phyloP scores from a whole-genome alignment of 1,140 invertebrate genomes.

The Drosophila yakuba region DNA sequence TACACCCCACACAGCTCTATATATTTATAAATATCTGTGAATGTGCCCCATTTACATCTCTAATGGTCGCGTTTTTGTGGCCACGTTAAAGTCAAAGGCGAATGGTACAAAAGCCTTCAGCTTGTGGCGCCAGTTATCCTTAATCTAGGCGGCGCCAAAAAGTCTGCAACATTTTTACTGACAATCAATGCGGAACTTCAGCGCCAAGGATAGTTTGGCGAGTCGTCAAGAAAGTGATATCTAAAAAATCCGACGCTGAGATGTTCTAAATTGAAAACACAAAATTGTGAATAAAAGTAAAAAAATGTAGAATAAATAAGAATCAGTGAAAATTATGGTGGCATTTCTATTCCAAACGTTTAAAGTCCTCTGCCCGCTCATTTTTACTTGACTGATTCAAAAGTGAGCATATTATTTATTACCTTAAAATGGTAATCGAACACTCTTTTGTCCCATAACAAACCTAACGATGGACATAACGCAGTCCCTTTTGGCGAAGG shows the following conservation, averaged over 20 bases:
- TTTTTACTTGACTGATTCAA: no score
- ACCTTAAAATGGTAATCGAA: conserved; percentile 17
- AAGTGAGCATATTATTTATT: neutral
- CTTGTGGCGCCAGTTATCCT: conserved; percentile 73
- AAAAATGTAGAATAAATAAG: neutral
- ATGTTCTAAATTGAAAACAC: conserved; percentile 7
- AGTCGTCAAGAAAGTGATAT: conserved; percentile 20
- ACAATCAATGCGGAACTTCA: conserved; percentile 65
- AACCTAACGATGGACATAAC: conserved; percentile 37
- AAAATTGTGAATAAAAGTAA: neutral
- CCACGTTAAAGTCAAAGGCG: conserved; percentile 55
- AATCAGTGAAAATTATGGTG: neutral
- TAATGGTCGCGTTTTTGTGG: conserved; percentile 63
- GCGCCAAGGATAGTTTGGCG: conserved; percentile 47
- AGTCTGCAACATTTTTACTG: conserved; percentile 83
- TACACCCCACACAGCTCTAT: conserved; percentile 9
- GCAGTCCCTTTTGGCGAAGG: conserved; percentile 11
- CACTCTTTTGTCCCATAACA: neutral
- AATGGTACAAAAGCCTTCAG: conserved; percentile 19
- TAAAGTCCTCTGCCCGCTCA: no score
- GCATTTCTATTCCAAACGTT: no score
- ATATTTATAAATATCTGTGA: conserved; percentile 7
- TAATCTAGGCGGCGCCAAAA: conserved; percentile 75
- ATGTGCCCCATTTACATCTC: conserved; percentile 63
- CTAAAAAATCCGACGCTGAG: neutral